phyloP scores from a whole-genome alignment of 2,113 vertebrate genomes.

The Gorsachius goisagi region DNA sequence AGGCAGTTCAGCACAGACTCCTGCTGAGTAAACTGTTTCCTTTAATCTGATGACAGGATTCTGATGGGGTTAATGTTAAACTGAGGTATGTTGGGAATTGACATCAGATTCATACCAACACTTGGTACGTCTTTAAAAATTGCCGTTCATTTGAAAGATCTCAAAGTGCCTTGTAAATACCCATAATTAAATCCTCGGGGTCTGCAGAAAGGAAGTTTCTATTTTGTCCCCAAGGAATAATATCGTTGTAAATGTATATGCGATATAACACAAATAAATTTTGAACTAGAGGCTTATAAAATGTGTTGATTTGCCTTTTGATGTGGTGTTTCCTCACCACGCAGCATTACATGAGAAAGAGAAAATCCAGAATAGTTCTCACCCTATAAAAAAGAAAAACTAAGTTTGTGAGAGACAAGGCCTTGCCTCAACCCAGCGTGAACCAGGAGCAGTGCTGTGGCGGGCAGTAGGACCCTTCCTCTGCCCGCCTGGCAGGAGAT shows the following conservation, averaged over 20 bases:
- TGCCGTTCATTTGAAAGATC: not conserved
- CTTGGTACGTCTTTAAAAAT: not conserved
- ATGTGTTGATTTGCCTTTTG: not conserved
- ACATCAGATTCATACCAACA: not conserved
- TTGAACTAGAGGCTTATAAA: not conserved
- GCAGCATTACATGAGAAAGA: not conserved
- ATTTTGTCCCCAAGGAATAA: not conserved
- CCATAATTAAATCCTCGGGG: not conserved
- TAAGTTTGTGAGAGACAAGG: not conserved
- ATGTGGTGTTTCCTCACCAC: not conserved
- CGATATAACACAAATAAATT: not conserved
- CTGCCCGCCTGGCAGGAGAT: not conserved
- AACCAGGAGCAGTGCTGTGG: not conserved
- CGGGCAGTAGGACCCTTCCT: not conserved
- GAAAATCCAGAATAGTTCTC: not conserved
- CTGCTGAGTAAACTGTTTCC: not conserved
- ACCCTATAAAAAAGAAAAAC: not conserved
- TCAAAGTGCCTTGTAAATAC: not conserved
- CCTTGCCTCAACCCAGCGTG: not conserved
- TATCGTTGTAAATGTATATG: not conserved
- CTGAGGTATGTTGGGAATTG: not conserved
- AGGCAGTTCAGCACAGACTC: not conserved
- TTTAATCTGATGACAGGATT: not conserved
- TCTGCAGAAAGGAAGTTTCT: not conserved
- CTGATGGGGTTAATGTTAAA: not conserved